Evolutionary conservation across 2,113 vertebrate genomes (phyloP), one percentile per base, ranked within the genome.

Genomic region (Sapayoa aenigma): DNA sequence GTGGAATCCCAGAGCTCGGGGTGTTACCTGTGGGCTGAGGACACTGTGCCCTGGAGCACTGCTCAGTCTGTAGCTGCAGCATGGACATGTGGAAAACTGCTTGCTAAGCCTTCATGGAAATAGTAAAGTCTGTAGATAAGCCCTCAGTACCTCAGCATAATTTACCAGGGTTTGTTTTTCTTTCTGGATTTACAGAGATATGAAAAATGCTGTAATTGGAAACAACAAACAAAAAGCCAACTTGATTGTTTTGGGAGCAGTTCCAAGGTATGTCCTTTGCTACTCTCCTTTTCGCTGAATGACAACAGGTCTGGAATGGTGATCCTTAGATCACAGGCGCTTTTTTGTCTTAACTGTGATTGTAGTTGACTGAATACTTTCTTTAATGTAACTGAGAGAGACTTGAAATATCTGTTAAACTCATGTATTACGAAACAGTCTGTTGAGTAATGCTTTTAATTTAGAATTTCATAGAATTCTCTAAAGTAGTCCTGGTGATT

Each of bases 211-310:
- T 47, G 99, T 99, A 92, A 99, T 99, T 96, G 99, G 99, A 98
- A 99, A 99, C 98, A 99, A 99, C 98, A 99, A 99, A 97, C 99
- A 99, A 98, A 99, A 99, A 98, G 99, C 99, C 97, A 99, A 99
- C 97, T 98, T 99, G 97, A 99, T 99, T 94, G 99, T 99, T 97
- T 98, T 99, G 93, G 99, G 99, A 98, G 99, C 99, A 77, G 99
- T 99, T 96, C 99, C 99, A 85, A 99, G 99, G 99, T 99, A 98
- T 91, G 97, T 97, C 95, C 97, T 96, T 90, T 93, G 37, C 96
- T 88, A 96, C 90, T 93, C 72, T 95, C 87, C 93, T 98, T 98
- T 97, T 96, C 97, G 81, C 87, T 93, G 87, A 96, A 95, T 93
- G 90, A 93, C 94, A 88, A 49, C 72, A 92, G 93, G 53, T 96